Evolutionary conservation across 2,797 vertebrate genomes (phyloP).

Genomic region (Clarias platycephalus): DNA sequence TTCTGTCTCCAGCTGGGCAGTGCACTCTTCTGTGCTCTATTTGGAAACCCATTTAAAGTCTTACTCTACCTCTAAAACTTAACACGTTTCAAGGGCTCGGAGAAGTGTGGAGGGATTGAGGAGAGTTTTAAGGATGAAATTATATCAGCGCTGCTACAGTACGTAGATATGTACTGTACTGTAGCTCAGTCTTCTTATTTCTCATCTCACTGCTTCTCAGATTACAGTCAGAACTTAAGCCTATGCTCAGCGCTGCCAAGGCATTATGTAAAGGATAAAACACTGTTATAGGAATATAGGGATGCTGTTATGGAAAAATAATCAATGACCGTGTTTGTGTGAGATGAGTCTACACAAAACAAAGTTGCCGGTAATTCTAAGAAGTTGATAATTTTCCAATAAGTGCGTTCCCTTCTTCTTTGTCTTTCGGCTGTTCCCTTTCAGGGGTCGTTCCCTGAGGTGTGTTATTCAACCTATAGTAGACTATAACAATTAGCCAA

Average conservation of each 20-base stretch:
- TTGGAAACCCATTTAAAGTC: conserved; percentile 29
- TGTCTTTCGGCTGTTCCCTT: too few species aligned
- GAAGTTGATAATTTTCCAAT: neutral
- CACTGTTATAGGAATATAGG: neutral
- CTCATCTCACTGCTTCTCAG: conserved; percentile 10
- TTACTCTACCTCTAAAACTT: conserved; percentile 1
- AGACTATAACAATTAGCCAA: neutral
- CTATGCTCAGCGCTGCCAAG: neutral
- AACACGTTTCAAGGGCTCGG: conserved; percentile 3
- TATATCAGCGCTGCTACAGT: neutral
- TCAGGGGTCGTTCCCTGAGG: neutral
- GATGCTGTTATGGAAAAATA: neutral
- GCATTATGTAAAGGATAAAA: neutral
- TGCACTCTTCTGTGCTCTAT: conserved; percentile 8
- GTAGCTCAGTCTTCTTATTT: neutral
- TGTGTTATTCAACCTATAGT: neutral
- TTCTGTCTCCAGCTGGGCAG: conserved; percentile 22
- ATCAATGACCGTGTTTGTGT: neutral
- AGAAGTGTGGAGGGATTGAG: conserved; percentile 10
- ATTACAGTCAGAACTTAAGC: neutral
- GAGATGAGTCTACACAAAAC: neutral
- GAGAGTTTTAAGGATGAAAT: conserved; percentile 19
- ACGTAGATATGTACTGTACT: neutral
- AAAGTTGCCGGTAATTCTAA: neutral
- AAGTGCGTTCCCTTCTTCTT: neutral